Base-by-base conservation (phyloP, 2,888 invertebrate genomes). In the Nymphalis c-album region DNA sequence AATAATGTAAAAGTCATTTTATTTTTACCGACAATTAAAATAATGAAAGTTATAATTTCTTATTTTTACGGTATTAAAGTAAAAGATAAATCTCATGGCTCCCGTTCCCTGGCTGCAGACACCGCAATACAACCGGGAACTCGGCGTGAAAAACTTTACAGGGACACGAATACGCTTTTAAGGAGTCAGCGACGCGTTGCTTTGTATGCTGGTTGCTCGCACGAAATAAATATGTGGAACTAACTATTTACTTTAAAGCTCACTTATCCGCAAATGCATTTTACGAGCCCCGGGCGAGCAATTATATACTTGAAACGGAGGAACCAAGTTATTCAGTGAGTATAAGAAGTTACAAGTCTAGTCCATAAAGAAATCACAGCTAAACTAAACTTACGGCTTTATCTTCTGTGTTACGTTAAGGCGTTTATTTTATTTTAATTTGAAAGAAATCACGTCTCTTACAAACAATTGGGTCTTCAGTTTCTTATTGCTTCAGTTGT, bases 161-260 rank as follows among this genome's bases (percentile, higher is more conserved):
- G 74, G 77, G 77, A 87, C 87, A 88, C 77, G 87, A 82, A 83
- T 86, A 85, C 80, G 85, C 88, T 87, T 87, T 88, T 85, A 88
- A 80, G 75, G 73, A 76, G 78, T 74, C 76, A 73, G 68, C 69
- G 71, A 69, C 69, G 70, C 71, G 69, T 63, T 65, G 68, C 67
- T 69, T 70, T 69, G 72, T 72, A 73, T 69, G 73, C 71, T 60
- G 61, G 66, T 64, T 68, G 67, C 68, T 70, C 68, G 63, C 69
- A 71, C 70, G 73, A 69, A 74, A 74, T 75, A 74, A 73, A 70
- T 68, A 71, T 73, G 69, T 67, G 70, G 63, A 66, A 67, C 74
- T 73, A 70, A 75, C 76, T 76, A 76, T 81, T 82, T 80, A 80
- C 78, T 83, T 77, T 76, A 71, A 67, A 78, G 75, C 26, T 61